These are phyloP conservation scores for Sceliomorpha sp. DNA, from an alignment of 2,888 invertebrate species.

Conservation along the genomic window DNA sequence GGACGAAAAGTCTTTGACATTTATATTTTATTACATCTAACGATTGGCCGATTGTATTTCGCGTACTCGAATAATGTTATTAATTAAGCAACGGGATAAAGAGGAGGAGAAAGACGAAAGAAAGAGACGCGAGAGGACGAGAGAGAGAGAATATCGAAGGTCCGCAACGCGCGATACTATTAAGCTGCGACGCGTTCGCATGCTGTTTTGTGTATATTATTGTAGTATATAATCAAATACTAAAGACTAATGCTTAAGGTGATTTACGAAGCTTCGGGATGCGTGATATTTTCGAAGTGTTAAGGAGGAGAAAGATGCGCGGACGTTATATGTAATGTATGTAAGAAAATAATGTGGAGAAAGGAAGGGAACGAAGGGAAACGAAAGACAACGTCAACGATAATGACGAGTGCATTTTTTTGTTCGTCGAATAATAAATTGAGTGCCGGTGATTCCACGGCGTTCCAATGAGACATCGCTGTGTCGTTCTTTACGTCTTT, in stretches of 20 bases:
- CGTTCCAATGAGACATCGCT: conserved; percentile 57
- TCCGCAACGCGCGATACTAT: conserved; percentile 27
- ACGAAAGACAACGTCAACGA: conserved; percentile 45
- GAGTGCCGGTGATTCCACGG: conserved; percentile 57
- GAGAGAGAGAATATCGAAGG: conserved; percentile 14
- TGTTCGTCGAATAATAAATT: conserved; percentile 67
- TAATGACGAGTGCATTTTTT: conserved; percentile 51
- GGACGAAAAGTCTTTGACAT: conserved; percentile 70
- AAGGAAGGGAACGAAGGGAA: conserved; percentile 37
- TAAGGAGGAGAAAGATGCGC: conserved; percentile 54
- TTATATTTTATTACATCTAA: conserved; percentile 76
- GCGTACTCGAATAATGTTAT: conserved; percentile 67
- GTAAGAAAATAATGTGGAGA: conserved; percentile 44
- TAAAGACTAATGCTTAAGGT: conserved; percentile 79
- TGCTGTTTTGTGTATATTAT: conserved; percentile 74
- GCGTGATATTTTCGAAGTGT: conserved; percentile 67
- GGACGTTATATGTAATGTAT: conserved; percentile 57
- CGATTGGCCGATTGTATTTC: conserved; percentile 74
- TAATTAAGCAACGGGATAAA: conserved; percentile 39
- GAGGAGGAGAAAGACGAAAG: conserved; percentile 6
- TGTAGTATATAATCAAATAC: conserved; percentile 78
- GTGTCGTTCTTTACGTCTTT: conserved; percentile 43
- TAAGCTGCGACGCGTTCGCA: conserved; percentile 36
- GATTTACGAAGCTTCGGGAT: conserved; percentile 69
- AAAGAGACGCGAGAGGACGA: conserved; percentile 35